Evolutionary conservation across 2,113 vertebrate genomes (phyloP).

Genomic region (Hyperopisus bebe): DNA sequence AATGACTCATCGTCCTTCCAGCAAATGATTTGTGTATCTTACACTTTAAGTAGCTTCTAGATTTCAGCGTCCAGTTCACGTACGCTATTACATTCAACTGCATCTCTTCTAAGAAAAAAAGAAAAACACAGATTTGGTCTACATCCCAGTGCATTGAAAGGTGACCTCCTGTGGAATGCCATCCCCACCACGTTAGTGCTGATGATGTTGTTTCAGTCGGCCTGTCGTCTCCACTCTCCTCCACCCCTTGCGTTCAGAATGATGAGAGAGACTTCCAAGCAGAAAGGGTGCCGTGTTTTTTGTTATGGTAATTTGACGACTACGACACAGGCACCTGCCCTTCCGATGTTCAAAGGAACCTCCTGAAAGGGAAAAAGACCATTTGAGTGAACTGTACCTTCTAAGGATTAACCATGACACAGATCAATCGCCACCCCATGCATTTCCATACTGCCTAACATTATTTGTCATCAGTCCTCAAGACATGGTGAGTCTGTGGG

Average conservation of each 20-base stretch:
- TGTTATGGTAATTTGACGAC: constrained; percentile 82
- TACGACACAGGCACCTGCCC: constrained; percentile 86
- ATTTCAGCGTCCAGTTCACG: not conserved
- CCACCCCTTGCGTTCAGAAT: not conserved
- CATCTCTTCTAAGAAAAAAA: not conserved
- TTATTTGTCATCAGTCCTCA: not conserved
- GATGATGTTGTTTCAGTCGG: constrained; percentile 27
- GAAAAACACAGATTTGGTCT: constrained; percentile 4
- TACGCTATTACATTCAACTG: not conserved
- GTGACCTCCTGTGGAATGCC: not conserved
- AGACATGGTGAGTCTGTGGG: not conserved
- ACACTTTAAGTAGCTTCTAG: not conserved
- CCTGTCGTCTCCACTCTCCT: constrained; percentile 40
- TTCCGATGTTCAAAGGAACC: constrained; percentile 89
- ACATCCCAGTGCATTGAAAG: not conserved
- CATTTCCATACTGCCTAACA: not conserved
- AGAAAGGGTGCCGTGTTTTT: constrained; percentile 24
- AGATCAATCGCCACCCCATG: no score
- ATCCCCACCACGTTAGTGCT: constrained; percentile 34
- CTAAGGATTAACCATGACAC: not conserved
- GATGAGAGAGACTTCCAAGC: constrained; percentile 20
- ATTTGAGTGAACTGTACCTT: constrained; percentile 19
- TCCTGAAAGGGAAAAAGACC: constrained; percentile 64
- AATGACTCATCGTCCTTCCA: not conserved
- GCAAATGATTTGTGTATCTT: not conserved